A percentile compares a stretch with the other conserved stretches of the same genome.
phyloP scores from a whole-genome alignment of 2,888 invertebrate genomes.

The Apamea anceps region DNA sequence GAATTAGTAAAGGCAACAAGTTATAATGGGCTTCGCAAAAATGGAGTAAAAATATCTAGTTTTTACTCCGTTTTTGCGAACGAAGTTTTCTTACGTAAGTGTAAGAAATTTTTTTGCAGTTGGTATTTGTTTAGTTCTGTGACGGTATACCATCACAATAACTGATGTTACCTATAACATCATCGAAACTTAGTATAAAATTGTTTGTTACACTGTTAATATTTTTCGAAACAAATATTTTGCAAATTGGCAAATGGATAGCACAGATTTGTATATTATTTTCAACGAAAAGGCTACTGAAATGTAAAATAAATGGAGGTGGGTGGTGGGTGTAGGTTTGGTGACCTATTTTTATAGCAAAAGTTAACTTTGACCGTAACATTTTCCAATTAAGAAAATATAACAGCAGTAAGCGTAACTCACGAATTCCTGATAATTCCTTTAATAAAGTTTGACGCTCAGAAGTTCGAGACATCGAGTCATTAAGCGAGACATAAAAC shows the following conservation, averaged over 20 bases:
- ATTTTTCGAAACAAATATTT: neutral
- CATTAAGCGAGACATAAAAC: constrained; percentile 73
- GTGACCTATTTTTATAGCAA: neutral
- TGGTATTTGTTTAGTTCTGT: neutral
- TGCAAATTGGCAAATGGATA: too few species aligned
- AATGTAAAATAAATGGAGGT: constrained; percentile 1
- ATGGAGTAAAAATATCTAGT: neutral
- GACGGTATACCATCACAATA: neutral
- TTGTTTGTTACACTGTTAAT: neutral
- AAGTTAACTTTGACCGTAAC: constrained; percentile 31
- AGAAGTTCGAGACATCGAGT: constrained; percentile 65
- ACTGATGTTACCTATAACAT: neutral
- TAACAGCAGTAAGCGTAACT: constrained; percentile 35
- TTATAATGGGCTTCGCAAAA: constrained; percentile 34
- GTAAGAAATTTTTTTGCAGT: neutral
- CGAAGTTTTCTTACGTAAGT: too few species aligned
- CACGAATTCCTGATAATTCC: constrained; percentile 52
- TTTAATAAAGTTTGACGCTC: constrained; percentile 61
- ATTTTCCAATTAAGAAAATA: constrained; percentile 45
- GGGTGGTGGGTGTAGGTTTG: too few species aligned
- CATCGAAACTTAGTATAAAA: neutral
- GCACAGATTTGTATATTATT: neutral
- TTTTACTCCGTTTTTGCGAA: too few species aligned
- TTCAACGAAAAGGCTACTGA: neutral
- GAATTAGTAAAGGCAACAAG: constrained; percentile 50